Base-by-base conservation (phyloP, 2,888 invertebrate species). In the Hecatera dysodea region DNA sequence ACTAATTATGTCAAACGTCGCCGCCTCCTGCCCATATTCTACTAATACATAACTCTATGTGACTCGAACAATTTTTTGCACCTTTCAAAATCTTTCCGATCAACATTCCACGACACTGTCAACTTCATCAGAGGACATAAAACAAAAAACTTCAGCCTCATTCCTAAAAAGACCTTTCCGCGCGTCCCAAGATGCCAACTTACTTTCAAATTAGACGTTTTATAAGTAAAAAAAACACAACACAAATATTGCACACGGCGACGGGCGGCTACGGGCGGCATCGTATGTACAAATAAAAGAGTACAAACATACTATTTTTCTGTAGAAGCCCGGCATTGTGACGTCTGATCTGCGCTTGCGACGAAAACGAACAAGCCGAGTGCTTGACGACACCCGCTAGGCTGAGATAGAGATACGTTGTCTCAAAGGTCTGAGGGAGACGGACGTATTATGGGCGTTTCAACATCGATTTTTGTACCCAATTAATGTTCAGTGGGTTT, bases 401-500 rank as follows among this genome's bases (percentile, higher is more conserved):
- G 88, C 72, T 61, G 90, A 90, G 88, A 88, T 76, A 75, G 86
- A 70, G 2, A 78, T 85, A 86, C 61, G 15, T 19, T 29, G 22
- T 22, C 2, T 2, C 2, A 0, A 22, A 44, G 0, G 84, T 74
- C 22, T 68, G 87, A 95, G 64, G 63, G 90, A 89, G 93, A 92
- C 60, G 57, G 86, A 9, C 61, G 71, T 84, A 85, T 55, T 80
- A 90, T 90, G 92, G 96, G 95, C 95, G 96, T 93, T 92, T 84
- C 93, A 86, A 88, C 90, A 87, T 93, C 90, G 88, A 93, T 89
- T 92, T 92, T 92, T 86, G 90, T 91, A 90, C 91, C 96, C 95
- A 96, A 96, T 95, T 96, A 94, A 95, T 94, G 96, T 88, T 95
- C 95, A 95, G 93, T 95, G 95, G 94, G 94, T 94, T 95, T 95